A percentile compares a stretch with the other conserved stretches of the same genome.
Evolutionary conservation across 2,113 vertebrate species (phyloP).

Genomic region (Ophiodon elongatus): DNA sequence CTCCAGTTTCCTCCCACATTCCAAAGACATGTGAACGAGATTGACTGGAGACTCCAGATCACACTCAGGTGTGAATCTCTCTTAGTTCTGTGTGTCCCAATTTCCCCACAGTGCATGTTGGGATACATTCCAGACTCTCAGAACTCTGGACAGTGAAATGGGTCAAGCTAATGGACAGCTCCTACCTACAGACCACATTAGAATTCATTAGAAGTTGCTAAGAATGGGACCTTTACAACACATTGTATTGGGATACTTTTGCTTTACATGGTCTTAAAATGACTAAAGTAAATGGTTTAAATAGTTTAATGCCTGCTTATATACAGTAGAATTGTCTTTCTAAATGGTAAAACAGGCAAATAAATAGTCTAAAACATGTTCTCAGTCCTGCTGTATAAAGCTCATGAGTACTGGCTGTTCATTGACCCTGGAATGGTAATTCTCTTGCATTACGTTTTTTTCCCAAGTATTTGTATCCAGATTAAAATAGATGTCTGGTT

Average conservation of each 20-base stretch:
- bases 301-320: background rate
- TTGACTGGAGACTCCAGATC: slow-evolving; percentile 21
- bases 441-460: background rate
- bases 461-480: background rate
- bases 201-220: background rate
- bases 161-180: background rate
- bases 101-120: background rate
- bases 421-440: background rate
- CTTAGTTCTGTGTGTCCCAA: slow-evolving; percentile 2
- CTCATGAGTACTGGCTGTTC: background rate
- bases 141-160: background rate
- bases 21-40: slow-evolving; percentile 20
- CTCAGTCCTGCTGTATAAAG: background rate
- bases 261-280: background rate
- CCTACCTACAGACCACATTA: background rate
- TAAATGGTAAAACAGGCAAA: background rate
- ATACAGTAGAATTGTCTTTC: background rate
- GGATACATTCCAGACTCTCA: slow-evolving; percentile 15
- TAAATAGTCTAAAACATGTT: background rate
- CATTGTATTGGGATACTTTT: background rate
- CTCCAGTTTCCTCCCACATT: slow-evolving; percentile 23
- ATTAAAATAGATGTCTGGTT: background rate
- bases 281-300: background rate
- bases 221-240: background rate
- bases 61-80: slow-evolving; percentile 31